Evolutionary conservation across 92 coral and sea anemone genomes (phyloP), one percentile per base, ranked within the genome.

Genomic region (Metridium senile): DNA sequence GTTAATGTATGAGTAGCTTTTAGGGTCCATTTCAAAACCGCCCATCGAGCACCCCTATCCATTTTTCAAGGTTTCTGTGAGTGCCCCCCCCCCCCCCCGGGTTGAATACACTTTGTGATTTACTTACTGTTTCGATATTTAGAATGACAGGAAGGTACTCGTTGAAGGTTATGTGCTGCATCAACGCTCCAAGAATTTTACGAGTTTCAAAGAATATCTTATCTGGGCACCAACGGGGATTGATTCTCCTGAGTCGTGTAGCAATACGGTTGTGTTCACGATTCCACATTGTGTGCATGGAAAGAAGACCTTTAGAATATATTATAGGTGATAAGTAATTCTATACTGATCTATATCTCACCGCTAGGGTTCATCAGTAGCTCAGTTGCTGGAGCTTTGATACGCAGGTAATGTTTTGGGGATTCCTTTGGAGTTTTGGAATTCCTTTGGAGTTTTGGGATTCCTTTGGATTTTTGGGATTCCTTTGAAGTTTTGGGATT

Each of bases 81-180:
- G 16, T 32, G 51, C 32, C 9, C 51, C 7, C 16, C 51, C 9
- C 16, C 7, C 9, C 45, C 33, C 80, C 33, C 26, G 31, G 8
- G 22, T 45, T 51, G 16, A 28, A 29, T 62, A 30, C 1, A 26
- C 1, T 30, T 9, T 26, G 68, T 22, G 1, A 17, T 65, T 2
- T 8, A 79, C 54, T 74, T 63, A 74, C 79, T 23, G 79, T 59
- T 31, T 11, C 33, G 1, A 53, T 2, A 22, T 35, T 30, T 26
- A 74, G 57, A 63, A 74, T 74, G 29, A 33, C 51, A 3, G 79
- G 79, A 52, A 74, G 52, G 33, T 1, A 74, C 56, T 74, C 79
- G 54, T 34, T 74, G 79, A 29, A 74, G 1, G 79, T 74, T 53
- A 74, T 74, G 32, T 74, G 79, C 69, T 74, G 79, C 30, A 74